Evolutionary conservation across 2,113 vertebrate species (phyloP).

Genomic region (Daubentonia madagascariensis): DNA sequence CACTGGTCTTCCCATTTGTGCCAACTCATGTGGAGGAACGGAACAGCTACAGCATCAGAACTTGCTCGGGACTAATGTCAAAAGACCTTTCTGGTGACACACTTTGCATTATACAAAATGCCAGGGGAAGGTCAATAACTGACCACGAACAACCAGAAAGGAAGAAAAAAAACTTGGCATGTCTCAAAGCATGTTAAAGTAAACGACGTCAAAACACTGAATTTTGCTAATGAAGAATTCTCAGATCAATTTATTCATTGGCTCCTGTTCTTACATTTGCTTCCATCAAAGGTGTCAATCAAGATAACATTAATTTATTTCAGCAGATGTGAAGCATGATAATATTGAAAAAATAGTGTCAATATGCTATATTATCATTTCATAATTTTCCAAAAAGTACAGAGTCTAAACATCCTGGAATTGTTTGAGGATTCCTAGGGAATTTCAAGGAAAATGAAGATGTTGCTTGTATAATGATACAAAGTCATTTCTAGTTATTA

Average conservation of each 20-base stretch:
- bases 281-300: neutral
- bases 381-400: neutral
- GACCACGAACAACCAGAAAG: neutral
- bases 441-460: slow-evolving; percentile 10
- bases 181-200: neutral
- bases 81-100: neutral
- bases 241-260: neutral
- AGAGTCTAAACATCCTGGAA: neutral
- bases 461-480: neutral
- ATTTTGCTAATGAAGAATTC: neutral
- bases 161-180: neutral
- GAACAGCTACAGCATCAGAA: neutral
- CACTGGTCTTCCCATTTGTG: neutral
- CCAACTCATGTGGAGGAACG: neutral
- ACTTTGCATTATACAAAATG: neutral
- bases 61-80: neutral
- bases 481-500: slow-evolving; percentile 15
- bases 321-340: neutral
- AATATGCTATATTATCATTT: neutral
- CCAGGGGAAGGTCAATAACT: neutral
- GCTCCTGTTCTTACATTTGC: neutral
- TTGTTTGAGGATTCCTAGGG: neutral
- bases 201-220: neutral
- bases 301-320: neutral
- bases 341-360: neutral